A percentile compares a stretch with the other conserved stretches of the same genome.
Evolutionary conservation across 2,888 invertebrate species (phyloP).

Genomic region (Neocrepidodera transversa): DNA sequence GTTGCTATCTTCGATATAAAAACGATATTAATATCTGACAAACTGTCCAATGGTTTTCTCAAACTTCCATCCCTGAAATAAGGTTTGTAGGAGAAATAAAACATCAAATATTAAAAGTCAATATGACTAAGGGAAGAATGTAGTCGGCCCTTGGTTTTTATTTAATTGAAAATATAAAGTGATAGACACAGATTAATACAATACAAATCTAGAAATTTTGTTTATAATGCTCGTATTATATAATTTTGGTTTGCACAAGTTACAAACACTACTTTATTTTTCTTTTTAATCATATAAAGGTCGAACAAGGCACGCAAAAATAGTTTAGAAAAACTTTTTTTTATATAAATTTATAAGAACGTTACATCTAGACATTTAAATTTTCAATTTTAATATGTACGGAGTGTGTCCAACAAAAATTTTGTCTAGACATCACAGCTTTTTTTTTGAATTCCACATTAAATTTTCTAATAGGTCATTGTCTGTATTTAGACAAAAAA

Average conservation of each 20-base stretch:
- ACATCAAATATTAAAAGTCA: constrained; percentile 53
- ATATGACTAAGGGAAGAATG: constrained; percentile 59
- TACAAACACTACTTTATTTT: constrained; percentile 47
- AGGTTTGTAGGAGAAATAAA: too few species aligned
- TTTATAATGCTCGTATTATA: constrained; percentile 46
- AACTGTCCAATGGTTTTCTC: too few species aligned
- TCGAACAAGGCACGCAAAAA: constrained; percentile 60
- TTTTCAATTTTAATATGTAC: constrained; percentile 39
- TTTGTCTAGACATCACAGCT: not conserved
- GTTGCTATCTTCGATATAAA: too few species aligned
- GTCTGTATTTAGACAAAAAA: constrained; percentile 3
- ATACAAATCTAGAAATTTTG: constrained; percentile 58
- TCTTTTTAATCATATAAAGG: constrained; percentile 51
- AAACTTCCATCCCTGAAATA: too few species aligned
- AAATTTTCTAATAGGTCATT: too few species aligned
- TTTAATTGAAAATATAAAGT: constrained; percentile 60
- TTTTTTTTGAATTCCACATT: too few species aligned
- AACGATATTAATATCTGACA: too few species aligned
- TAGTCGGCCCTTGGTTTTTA: constrained; percentile 58
- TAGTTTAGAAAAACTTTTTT: constrained; percentile 53
- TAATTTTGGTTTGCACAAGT: constrained; percentile 46
- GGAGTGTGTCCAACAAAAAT: not conserved
- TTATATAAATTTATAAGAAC: constrained; percentile 44
- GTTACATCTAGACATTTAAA: constrained; percentile 50
- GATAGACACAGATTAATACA: constrained; percentile 54